phyloP scores from a whole-genome alignment of 92 coral and sea anemone genomes.

The Meandrina meandrites region DNA sequence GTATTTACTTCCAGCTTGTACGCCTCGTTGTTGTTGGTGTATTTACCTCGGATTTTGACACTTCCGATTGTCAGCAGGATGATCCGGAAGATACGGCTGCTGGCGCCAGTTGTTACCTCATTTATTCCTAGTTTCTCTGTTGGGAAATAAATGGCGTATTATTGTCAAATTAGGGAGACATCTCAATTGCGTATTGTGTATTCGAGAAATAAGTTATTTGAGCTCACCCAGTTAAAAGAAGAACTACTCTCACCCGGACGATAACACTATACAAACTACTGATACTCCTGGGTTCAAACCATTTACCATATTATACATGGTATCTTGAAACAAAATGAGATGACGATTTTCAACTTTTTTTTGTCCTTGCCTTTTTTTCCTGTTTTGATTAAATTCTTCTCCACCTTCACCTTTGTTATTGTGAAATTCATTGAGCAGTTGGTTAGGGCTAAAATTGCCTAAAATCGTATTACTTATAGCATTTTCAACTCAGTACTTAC shows the following conservation, averaged over 20 bases:
- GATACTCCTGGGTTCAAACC: too few species aligned
- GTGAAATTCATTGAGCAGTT: too few species aligned
- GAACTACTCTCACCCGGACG: too few species aligned
- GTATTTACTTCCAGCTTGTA: slow-evolving; percentile 38
- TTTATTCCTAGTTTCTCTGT: slow-evolving; percentile 60
- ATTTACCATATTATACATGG: too few species aligned
- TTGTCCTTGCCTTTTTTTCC: too few species aligned
- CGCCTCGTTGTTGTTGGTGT: slow-evolving; percentile 34
- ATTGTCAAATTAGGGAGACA: not conserved
- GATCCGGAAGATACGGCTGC: slow-evolving; percentile 46
- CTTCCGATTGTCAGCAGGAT: slow-evolving; percentile 50
- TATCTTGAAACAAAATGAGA: too few species aligned
- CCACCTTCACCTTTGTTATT: too few species aligned
- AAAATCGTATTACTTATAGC: not conserved
- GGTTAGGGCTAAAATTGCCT: too few species aligned
- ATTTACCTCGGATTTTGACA: slow-evolving; percentile 38
- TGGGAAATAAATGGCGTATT: not conserved
- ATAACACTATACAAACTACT: too few species aligned
- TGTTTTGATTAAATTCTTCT: too few species aligned
- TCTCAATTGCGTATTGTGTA: not conserved
- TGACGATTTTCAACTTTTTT: too few species aligned
- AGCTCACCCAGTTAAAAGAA: not conserved
- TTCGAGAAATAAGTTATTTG: too few species aligned
- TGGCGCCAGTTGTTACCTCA: slow-evolving; percentile 45
- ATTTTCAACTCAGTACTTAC: slow-evolving; percentile 17